Evolutionary conservation across 2,888 invertebrate species (phyloP), one percentile per base, ranked within the genome.

Genomic region (Drosophila paramelanica): DNA sequence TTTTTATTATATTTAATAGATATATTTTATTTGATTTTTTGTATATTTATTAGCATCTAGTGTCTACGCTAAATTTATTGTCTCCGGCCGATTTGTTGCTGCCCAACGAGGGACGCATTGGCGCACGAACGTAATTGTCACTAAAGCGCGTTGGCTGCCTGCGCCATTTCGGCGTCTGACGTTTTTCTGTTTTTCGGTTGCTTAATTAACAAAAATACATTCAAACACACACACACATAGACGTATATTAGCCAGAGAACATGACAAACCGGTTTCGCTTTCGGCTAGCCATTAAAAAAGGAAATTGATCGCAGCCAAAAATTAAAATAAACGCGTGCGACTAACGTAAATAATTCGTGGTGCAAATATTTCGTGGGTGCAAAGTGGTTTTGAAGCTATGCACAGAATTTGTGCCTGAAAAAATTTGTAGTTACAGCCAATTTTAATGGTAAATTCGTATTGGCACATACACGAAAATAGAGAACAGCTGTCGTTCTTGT

Each of bases 211-310:
- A 55, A 52, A 65, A 55, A 71, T 58, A 71, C 41, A 43, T 46
- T 45, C 25, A 33, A 25, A 49, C 33, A 27, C 33, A 25, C 13
- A 25, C 11, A 20, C 56, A 43, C 11, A 4, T 4, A 23, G 23
- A 33, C 13, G 20, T 39, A 52, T 55, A 55, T 77, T 74, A 60
- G 75, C 64, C 36, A 64, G 62, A 70, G 82, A 85, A 88, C 82
- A 79, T 85, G 80, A 79, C 67, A 72, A 79, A 88, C 86, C 53
- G 82, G 88, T 88, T 81, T 88, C 77, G 61, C 66, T 69, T 79
- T 85, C 68, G 50, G 67, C 45, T 49, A 17, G 67, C 67, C 52
- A 59, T 62, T 66, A 76, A 70, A 62, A 62, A 64, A 70, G 66
- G 78, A 81, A 81, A 81, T 88, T 84, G 78, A 70, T 68, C 56